A percentile compares a stretch with the other conserved stretches of the same genome.
Evolutionary conservation across 2,113 vertebrate species (phyloP).

Genomic region (Zosterops lateralis): DNA sequence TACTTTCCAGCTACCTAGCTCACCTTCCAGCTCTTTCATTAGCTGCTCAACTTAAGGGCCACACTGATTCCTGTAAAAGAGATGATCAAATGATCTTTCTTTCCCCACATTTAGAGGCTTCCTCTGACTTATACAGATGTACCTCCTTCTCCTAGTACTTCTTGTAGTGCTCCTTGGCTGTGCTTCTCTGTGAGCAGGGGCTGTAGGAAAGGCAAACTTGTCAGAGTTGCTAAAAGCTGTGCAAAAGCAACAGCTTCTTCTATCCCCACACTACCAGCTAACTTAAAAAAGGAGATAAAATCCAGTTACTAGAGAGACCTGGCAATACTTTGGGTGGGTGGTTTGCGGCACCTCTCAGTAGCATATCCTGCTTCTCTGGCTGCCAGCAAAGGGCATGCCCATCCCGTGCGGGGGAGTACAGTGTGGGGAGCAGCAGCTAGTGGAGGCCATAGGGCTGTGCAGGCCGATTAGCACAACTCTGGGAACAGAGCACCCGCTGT

Average conservation of each 20-base stretch:
- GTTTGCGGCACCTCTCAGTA: not conserved
- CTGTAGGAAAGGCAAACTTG: not conserved
- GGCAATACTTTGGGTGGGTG: not conserved
- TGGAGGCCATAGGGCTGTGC: not conserved
- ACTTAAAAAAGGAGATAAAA: not conserved
- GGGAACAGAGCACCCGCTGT: not conserved
- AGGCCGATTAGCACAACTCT: not conserved
- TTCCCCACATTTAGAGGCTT: not conserved
- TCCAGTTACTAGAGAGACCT: not conserved
- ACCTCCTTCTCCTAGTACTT: not conserved
- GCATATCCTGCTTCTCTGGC: not conserved
- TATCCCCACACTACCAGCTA: not conserved
- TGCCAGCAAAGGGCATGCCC: not conserved
- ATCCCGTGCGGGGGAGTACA: accelerated
- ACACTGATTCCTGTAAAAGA: not conserved
- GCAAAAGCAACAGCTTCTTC: not conserved
- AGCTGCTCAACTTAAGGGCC: not conserved
- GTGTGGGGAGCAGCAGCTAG: not conserved
- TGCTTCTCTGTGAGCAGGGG: not conserved
- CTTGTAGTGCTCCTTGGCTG: not conserved
- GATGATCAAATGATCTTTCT: not conserved
- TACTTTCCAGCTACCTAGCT: not conserved
- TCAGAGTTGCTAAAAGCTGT: not conserved
- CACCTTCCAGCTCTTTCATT: not conserved
- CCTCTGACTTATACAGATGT: not conserved